These are phyloP conservation scores for Cotesia congregata DNA, from an alignment of 2,888 invertebrate species.

Conservation along the genomic window DNA sequence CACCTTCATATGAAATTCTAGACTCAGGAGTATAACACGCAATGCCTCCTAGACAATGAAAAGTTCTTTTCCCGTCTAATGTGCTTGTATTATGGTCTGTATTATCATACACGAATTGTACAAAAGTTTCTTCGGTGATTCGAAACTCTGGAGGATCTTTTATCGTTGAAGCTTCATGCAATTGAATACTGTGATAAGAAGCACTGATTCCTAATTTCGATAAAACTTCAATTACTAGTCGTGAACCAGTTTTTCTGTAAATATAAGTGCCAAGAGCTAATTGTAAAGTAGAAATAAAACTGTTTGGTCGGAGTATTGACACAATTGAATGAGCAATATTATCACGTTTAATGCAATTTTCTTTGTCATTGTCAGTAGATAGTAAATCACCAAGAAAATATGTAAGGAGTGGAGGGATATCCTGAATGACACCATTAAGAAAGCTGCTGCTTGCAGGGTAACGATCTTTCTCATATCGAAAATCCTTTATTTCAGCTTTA, in stretches of 20 bases:
- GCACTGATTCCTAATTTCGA: conserved; percentile 37
- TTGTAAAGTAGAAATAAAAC: conserved; percentile 35
- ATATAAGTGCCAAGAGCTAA: conserved; percentile 39
- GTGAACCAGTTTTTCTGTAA: conserved; percentile 37
- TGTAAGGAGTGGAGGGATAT: conserved; percentile 27
- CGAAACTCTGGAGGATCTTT: conserved; percentile 29
- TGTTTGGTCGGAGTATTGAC: conserved; percentile 17
- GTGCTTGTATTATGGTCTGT: conserved; percentile 38
- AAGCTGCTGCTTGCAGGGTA: conserved; percentile 31
- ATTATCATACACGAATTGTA: conserved; percentile 36
- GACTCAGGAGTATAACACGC: conserved; percentile 40
- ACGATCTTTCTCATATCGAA: conserved; percentile 13
- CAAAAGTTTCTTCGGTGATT: conserved; percentile 2
- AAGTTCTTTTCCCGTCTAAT: conserved; percentile 35
- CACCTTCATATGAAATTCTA: conserved; percentile 35
- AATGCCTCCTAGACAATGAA: conserved; percentile 38
- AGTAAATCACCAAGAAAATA: conserved; percentile 3
- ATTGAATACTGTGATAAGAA: conserved; percentile 28
- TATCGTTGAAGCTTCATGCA: conserved; percentile 23
- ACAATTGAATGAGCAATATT: conserved; percentile 37
- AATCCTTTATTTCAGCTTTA: conserved; percentile 26
- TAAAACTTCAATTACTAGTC: conserved; percentile 39
- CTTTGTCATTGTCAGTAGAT: conserved; percentile 7
- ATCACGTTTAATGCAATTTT: conserved; percentile 21
- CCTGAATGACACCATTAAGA: conserved; percentile 21